A percentile compares a stretch with the other conserved stretches of the same genome.
phyloP scores from a whole-genome alignment of 2,797 vertebrate species.

The Tragopan temminckii region DNA sequence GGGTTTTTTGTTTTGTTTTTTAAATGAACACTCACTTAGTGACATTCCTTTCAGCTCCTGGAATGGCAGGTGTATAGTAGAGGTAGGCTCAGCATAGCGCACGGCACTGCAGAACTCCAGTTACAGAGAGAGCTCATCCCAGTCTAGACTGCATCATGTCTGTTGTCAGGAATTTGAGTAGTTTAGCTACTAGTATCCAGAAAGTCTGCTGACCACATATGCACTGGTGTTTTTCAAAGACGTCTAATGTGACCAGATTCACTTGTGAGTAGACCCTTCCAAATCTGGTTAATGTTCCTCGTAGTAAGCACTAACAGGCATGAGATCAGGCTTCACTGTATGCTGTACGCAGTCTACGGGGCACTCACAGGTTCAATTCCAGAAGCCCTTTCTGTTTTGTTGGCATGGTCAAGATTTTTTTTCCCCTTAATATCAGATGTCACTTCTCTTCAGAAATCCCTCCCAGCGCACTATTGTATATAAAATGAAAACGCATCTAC shows the following conservation, averaged over 20 bases:
- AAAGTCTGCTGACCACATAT: rapidly evolving
- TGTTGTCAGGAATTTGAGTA: background rate
- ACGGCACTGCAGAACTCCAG: background rate
- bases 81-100: background rate
- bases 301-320: background rate
- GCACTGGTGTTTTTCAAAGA: background rate
- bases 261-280: background rate
- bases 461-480: background rate
- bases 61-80: background rate
- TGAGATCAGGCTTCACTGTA: background rate
- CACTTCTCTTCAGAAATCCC: background rate
- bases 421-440: background rate
- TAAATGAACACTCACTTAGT: background rate
- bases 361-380: background rate
- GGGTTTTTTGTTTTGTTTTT: background rate
- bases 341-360: background rate
- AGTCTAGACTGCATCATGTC: background rate
- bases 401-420: background rate
- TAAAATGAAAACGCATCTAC: background rate
- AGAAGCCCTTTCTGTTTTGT: background rate
- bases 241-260: background rate
- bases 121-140: background rate
- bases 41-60: background rate
- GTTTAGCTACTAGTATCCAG: background rate
- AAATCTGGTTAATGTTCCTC: rapidly evolving